Base-by-base conservation (phyloP, 2,888 invertebrate genomes). In the Andrena hattorfiana region DNA sequence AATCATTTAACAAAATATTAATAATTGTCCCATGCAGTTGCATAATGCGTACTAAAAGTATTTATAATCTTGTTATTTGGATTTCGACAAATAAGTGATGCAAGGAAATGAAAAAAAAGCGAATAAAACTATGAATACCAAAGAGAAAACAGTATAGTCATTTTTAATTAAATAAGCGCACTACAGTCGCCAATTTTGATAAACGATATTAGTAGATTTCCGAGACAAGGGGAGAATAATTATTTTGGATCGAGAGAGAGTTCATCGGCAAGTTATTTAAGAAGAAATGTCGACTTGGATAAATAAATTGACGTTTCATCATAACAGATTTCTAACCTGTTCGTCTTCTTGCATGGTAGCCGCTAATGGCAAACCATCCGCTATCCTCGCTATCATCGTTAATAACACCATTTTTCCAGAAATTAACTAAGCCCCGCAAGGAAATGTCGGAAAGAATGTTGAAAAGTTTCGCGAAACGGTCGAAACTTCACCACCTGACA, bases 301-400 rank as follows among this genome's bases (percentile, higher is more conserved):
- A 13, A 62, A 32, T 5, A 20, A 66, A 81, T 84, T 87, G 89
- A 89, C 85, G 73, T 87, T 86, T 87, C 84, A 85, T 88, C 84
- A 87, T 81, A 85, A 83, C 81, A 85, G 69, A 84, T 85, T 89
- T 89, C 94, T 94, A 95, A 99, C 99, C 96, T 99, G 98, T 94
- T 99, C 99, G 93, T 99, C 99, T 94, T 99, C 99, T 95, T 99
- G 99, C 96, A 99, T 98, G 73, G 98, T 98, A 76, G 99, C 99
- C 81, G 99, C 98, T 90, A 99, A 95, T 74, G 99, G 99, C 87
- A 99, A 95, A 48, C 99, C 99, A 95, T 99, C 99, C 89, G 97
- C 97, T 90, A 99, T 97, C 91, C 99, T 96, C 32, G 99, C 99
- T 92, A 99, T 99, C 98, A 99, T 98, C 85, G 99, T 99, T 96